These are phyloP conservation scores for Spilarctia lutea DNA, from an alignment of 2,888 invertebrate genomes.

Conservation along the genomic window DNA sequence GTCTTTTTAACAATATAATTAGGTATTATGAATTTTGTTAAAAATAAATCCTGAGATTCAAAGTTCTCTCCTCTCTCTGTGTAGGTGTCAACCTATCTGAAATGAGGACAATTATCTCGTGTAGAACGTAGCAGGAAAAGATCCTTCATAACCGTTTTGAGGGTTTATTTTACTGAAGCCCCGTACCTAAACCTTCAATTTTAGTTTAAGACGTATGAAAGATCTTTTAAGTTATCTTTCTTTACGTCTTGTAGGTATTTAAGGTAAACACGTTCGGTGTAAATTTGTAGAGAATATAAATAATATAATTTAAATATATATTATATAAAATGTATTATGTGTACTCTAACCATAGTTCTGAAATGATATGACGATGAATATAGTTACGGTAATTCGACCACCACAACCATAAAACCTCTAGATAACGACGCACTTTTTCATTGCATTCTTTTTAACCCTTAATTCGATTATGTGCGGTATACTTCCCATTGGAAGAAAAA, in stretches of 20 bases:
- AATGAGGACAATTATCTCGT: not conserved
- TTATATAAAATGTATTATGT: not conserved
- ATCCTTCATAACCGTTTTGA: not conserved
- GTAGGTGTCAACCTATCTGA: too few relatives aligned
- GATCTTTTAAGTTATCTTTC: not conserved
- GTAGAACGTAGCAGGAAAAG: not conserved
- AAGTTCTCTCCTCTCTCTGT: too few relatives aligned
- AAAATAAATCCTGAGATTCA: not conserved
- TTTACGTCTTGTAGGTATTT: not conserved
- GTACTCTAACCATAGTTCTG: not conserved
- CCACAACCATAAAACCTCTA: not conserved
- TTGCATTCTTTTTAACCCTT: not conserved
- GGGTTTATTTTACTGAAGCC: not conserved
- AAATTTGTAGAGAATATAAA: too few relatives aligned
- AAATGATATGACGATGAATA: not conserved
- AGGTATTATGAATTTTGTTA: not conserved
- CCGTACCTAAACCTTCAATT: not conserved
- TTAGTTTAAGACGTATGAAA: not conserved
- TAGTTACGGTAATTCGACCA: not conserved
- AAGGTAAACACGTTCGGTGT: too few relatives aligned
- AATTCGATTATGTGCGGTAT: too few relatives aligned
- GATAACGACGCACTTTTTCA: not conserved
- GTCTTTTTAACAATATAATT: not conserved
- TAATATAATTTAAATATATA: not conserved
- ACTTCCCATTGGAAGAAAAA: too few relatives aligned